A percentile compares a stretch with the other conserved stretches of the same genome.
phyloP scores from a whole-genome alignment of 1,140 invertebrate genomes.

The Stegodyphus mimosarum region DNA sequence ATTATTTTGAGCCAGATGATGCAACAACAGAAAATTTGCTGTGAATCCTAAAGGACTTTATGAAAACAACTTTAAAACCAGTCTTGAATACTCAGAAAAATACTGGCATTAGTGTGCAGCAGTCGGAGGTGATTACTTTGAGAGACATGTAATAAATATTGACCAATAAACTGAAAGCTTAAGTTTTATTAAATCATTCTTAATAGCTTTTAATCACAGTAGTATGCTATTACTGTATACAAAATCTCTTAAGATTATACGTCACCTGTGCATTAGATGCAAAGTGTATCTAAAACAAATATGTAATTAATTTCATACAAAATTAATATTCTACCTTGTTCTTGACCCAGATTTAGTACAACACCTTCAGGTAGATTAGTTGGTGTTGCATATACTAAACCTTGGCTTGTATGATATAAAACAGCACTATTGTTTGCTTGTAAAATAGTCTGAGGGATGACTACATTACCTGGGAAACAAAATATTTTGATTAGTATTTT shows the following conservation, averaged over 20 bases:
- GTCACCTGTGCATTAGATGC: background rate
- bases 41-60: too few relatives aligned
- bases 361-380: constrained; percentile 50
- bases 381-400: constrained; percentile 53
- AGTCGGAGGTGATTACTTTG: too few relatives aligned
- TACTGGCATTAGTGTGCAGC: too few relatives aligned
- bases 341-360: constrained; percentile 48
- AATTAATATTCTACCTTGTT: constrained; percentile 29
- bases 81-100: too few relatives aligned
- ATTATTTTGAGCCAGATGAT: too few relatives aligned
- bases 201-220: too few relatives aligned
- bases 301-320: background rate
- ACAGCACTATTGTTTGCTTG: constrained; percentile 46
- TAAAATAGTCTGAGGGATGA: constrained; percentile 47
- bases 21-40: too few relatives aligned
- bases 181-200: too few relatives aligned
- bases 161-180: too few relatives aligned
- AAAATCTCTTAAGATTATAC: background rate
- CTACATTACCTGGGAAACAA: constrained; percentile 42
- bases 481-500: too few relatives aligned
- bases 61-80: too few relatives aligned
- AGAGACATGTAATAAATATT: too few relatives aligned
- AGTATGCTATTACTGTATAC: background rate
- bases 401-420: constrained; percentile 49
- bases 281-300: background rate